Percentiles rank a stretch among this genome's conserved stretches.
phyloP scores from a whole-genome alignment of 2,797 vertebrate species.

The Prionace glauca region DNA sequence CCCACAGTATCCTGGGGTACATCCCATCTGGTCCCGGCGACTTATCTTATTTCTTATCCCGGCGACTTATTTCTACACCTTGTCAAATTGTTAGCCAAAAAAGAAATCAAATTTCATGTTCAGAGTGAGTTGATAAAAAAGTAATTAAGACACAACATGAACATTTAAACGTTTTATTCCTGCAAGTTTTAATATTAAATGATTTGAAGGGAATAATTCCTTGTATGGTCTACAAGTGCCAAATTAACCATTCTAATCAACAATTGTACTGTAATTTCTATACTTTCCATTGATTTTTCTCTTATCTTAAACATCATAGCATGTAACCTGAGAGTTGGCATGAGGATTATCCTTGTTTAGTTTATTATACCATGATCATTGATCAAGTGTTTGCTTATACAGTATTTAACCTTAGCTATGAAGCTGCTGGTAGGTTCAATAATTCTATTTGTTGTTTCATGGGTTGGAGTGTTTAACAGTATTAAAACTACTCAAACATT shows the following conservation, averaged over 20 bases:
- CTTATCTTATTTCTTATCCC: no score
- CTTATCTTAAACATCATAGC: not conserved
- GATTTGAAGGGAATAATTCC: not conserved
- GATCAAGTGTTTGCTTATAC: not conserved
- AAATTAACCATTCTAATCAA: not conserved
- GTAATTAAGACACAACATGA: not conserved
- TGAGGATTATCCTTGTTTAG: not conserved
- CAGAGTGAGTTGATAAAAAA: not conserved
- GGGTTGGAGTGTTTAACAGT: not conserved
- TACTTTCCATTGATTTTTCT: not conserved
- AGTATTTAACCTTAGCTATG: not conserved
- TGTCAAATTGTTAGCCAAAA: not conserved
- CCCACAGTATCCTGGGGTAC: no score
- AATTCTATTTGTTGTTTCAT: not conserved
- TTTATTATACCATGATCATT: not conserved
- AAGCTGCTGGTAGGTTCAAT: not conserved
- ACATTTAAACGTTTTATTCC: not conserved
- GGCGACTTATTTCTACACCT: not conserved
- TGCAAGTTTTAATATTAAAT: not conserved
- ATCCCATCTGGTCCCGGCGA: no score
- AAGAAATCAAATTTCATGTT: not conserved
- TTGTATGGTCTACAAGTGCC: not conserved
- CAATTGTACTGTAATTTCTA: not conserved
- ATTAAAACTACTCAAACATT: not conserved
- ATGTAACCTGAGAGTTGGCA: not conserved